Percentiles rank a stretch among this genome's conserved stretches.
Conservation (phyloP, 2,888 invertebrate species). For the Mimachlamys varia region DNA sequence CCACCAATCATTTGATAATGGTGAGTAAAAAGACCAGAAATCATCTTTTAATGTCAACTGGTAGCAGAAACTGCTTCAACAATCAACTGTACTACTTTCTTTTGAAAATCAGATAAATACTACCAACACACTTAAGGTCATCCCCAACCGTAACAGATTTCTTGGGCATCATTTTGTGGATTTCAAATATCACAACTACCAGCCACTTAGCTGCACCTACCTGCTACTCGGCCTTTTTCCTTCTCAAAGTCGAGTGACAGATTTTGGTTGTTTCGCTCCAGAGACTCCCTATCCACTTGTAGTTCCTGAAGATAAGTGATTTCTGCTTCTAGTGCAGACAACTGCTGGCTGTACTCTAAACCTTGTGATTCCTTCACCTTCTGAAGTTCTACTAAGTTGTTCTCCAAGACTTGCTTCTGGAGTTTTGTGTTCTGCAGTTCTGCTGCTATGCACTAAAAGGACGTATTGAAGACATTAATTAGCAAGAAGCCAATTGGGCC, state of each 20-base stretch:
- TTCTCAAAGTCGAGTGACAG: conserved; percentile 80
- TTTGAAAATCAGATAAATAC: too few relatives aligned
- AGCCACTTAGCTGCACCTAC: conserved; percentile 56
- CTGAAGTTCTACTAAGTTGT: conserved; percentile 63
- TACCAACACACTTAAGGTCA: too few relatives aligned
- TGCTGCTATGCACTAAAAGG: conserved; percentile 65
- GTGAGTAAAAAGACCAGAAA: too few relatives aligned
- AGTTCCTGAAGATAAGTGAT: conserved; percentile 58
- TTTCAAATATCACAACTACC: too few relatives aligned
- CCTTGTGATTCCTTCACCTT: conserved; percentile 63
- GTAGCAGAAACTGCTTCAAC: too few relatives aligned
- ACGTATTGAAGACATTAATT: background rate
- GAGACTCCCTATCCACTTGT: conserved; percentile 59
- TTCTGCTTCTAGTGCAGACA: conserved; percentile 65
- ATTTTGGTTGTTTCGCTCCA: conserved; percentile 71
- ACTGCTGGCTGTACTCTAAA: conserved; percentile 65
- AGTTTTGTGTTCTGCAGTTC: conserved; percentile 68
- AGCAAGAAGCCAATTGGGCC: too few relatives aligned
- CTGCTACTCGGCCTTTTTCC: conserved; percentile 79
- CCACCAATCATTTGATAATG: too few relatives aligned
- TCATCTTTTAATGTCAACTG: too few relatives aligned
- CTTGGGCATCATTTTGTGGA: too few relatives aligned
- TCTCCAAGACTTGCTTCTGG: conserved; percentile 67
- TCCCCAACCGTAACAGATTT: too few relatives aligned
- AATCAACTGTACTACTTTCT: too few relatives aligned